phyloP scores from a whole-genome alignment of 37 sponge, comb jelly and placozoan genomes.

The Beroe ovata region DNA sequence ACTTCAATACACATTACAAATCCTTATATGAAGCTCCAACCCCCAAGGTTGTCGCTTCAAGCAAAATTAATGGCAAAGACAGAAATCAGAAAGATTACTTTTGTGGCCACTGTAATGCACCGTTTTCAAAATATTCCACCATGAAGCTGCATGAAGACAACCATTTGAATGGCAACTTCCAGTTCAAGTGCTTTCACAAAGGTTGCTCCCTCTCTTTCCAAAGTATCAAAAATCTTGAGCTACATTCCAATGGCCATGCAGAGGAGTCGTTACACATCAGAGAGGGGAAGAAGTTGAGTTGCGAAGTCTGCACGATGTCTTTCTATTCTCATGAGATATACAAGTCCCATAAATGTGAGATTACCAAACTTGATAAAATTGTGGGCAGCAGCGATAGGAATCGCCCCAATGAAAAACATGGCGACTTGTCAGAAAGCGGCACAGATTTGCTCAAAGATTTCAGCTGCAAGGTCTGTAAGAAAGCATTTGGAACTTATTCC shows the following conservation, averaged over 20 bases:
- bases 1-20: neutral
- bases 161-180: slow-evolving; percentile 12
- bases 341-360: neutral
- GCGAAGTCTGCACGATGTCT: too few species aligned
- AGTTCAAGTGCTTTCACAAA: neutral
- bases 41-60: neutral
- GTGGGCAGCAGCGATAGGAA: neutral
- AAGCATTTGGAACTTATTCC: neutral
- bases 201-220: slow-evolving; percentile 4
- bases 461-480: neutral
- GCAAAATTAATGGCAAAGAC: neutral
- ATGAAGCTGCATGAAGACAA: neutral
- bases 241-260: slow-evolving; percentile 2
- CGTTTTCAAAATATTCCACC: neutral
- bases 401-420: neutral
- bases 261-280: neutral
- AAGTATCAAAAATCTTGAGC: neutral
- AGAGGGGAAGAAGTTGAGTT: neutral
- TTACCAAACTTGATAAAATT: neutral
- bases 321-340: neutral
- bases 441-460: neutral
- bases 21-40: neutral
- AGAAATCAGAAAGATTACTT: neutral
- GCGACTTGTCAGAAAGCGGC: too few species aligned
- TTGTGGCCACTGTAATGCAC: neutral